These are phyloP conservation scores for Tineola bisselliella DNA, from an alignment of 2,888 invertebrate species.

Conservation along the genomic window DNA sequence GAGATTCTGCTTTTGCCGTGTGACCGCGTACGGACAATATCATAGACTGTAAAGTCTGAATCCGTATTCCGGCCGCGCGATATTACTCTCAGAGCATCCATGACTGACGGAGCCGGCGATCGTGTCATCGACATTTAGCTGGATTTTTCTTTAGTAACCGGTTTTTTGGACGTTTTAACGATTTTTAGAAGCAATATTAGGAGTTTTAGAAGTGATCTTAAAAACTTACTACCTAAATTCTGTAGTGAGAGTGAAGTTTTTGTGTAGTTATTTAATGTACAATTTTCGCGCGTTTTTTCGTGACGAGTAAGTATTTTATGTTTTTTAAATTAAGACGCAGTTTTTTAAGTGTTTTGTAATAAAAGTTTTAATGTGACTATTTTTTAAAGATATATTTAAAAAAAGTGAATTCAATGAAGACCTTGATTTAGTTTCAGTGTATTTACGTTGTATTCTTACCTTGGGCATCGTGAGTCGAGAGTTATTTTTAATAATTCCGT, in stretches of 20 bases:
- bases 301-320: neutral
- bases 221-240: neutral
- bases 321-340: neutral
- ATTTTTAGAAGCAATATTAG: neutral
- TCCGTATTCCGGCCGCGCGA: neutral
- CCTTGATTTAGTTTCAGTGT: constrained; percentile 54
- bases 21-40: neutral
- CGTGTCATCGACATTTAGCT: constrained; percentile 1
- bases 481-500: constrained; percentile 53
- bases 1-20: neutral
- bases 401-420: constrained; percentile 19
- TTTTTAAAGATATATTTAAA: neutral
- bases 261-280: neutral
- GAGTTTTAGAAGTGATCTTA: neutral
- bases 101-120: constrained; percentile 3
- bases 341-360: neutral
- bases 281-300: neutral
- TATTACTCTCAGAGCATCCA: constrained; percentile 2
- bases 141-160: neutral
- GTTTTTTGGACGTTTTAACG: neutral
- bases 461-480: constrained; percentile 48
- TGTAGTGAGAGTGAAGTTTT: neutral
- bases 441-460: constrained; percentile 56
- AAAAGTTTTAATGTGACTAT: neutral
- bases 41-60: no score